These are phyloP conservation scores for Dendrolimus pini DNA, from an alignment of 2,888 invertebrate genomes.

Conservation along the genomic window DNA sequence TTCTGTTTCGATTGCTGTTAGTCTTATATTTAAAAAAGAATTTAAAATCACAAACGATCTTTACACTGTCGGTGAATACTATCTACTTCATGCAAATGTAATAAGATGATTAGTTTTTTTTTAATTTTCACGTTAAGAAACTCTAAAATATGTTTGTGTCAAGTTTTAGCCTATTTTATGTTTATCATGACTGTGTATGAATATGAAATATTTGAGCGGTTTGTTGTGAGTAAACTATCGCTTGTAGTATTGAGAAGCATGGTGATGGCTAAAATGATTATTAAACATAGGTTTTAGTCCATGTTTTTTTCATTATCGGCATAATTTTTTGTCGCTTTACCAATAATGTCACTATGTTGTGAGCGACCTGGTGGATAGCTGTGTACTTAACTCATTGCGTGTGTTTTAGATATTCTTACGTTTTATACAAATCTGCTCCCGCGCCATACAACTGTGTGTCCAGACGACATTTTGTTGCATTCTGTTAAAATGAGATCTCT, in stretches of 20 bases:
- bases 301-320: slow-evolving; percentile 44
- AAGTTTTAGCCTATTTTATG: slow-evolving; percentile 8
- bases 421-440: slow-evolving; percentile 35
- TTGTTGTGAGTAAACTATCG: slow-evolving; percentile 65
- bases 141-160: no score
- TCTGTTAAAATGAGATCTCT: no score
- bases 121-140: no score
- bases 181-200: slow-evolving; percentile 28
- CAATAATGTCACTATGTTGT: slow-evolving; percentile 36
- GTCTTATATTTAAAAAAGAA: no score
- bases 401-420: slow-evolving; percentile 53
- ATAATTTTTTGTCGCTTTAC: slow-evolving; percentile 56
- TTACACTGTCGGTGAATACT: no score
- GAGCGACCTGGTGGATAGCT: slow-evolving; percentile 44
- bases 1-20: no score
- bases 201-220: slow-evolving; percentile 48
- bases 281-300: slow-evolving; percentile 39
- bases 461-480: no score
- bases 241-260: slow-evolving; percentile 71
- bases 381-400: slow-evolving; percentile 43
- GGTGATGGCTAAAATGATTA: slow-evolving; percentile 47
- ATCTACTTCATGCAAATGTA: no score
- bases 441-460: slow-evolving; percentile 41
- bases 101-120: no score
- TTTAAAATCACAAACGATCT: no score